Conservation (phyloP, 1,140 invertebrate genomes). For the Eurosta solidaginis region DNA sequence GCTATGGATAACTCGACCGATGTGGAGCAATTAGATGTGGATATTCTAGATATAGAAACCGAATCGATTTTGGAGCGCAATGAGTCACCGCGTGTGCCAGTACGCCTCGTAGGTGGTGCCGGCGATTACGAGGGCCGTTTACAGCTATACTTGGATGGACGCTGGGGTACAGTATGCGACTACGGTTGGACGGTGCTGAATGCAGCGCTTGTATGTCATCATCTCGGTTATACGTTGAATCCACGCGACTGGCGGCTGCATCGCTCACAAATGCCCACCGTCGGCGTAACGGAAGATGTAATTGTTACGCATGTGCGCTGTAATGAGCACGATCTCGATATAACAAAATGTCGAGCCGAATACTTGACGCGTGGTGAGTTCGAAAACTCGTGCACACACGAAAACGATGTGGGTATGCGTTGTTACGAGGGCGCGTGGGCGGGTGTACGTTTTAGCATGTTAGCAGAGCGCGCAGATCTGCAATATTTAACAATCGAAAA, state of each 20-base stretch:
- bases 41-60: constrained; percentile 61
- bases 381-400: constrained; percentile 87
- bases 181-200: constrained; percentile 93
- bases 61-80: constrained; percentile 63
- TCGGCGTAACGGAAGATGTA: constrained; percentile 77
- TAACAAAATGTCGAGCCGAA: constrained; percentile 86
- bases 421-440: constrained; percentile 93
- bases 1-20: constrained; percentile 67
- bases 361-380: constrained; percentile 68
- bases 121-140: constrained; percentile 77
- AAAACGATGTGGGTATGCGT: constrained; percentile 84
- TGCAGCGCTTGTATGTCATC: constrained; percentile 92
- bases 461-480: constrained; percentile 84
- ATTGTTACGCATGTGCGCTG: constrained; percentile 88
- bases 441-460: constrained; percentile 84
- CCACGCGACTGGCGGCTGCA: constrained; percentile 89
- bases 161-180: constrained; percentile 97
- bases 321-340: constrained; percentile 87
- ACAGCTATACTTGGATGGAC: constrained; percentile 77
- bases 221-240: constrained; percentile 90
- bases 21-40: constrained; percentile 60
- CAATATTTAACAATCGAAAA: constrained; percentile 87
- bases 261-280: constrained; percentile 76
- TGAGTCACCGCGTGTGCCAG: constrained; percentile 66
- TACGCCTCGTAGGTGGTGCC: constrained; percentile 76